Evolutionary conservation across 2,113 vertebrate genomes (phyloP).

Genomic region (Syngnathus scovelli): DNA sequence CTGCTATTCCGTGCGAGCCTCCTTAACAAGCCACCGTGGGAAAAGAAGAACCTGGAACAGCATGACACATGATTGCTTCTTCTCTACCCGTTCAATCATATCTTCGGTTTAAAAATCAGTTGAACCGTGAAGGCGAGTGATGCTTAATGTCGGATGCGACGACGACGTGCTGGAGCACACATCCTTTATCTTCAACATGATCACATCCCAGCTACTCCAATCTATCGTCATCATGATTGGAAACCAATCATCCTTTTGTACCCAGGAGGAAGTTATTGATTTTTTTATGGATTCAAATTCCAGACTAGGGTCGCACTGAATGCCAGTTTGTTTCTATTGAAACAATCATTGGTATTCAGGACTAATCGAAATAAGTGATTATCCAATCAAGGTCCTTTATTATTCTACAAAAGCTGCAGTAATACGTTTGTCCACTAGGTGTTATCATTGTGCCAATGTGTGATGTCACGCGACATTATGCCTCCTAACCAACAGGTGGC

Average conservation of each 20-base stretch:
- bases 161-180: slow-evolving; percentile 53
- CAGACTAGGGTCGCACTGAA: neutral
- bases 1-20: slow-evolving; percentile 3
- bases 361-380: neutral
- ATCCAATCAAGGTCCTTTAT: neutral
- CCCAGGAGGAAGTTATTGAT: neutral
- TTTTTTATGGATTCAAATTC: neutral
- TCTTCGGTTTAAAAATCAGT: neutral
- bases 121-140: neutral
- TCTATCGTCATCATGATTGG: slow-evolving; percentile 13
- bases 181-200: slow-evolving; percentile 52
- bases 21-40: slow-evolving; percentile 24
- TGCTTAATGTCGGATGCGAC: neutral
- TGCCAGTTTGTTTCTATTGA: no score
- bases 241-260: neutral
- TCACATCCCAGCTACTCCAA: slow-evolving; percentile 45
- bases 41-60: neutral
- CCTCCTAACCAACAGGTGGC: slow-evolving; percentile 45
- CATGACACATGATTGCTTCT: neutral
- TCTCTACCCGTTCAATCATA: neutral
- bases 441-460: neutral
- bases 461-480: neutral
- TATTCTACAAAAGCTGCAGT: neutral
- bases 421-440: neutral
- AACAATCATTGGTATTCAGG: no score